Evolutionary conservation across 2,113 vertebrate genomes (phyloP), one percentile per base, ranked within the genome.

Genomic region (Microcebus tavaratra): DNA sequence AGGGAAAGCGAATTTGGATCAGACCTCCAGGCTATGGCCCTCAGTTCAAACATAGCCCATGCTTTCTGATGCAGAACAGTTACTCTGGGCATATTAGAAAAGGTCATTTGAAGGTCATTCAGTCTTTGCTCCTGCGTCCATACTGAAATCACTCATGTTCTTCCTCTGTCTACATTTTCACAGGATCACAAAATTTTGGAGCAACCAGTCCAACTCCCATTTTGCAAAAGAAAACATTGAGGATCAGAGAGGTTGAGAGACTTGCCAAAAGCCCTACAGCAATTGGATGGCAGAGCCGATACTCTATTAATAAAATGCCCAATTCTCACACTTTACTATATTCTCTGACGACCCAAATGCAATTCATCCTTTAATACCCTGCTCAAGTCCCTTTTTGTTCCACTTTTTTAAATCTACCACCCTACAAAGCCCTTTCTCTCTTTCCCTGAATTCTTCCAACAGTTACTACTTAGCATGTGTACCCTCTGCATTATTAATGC

Each of bases 1-100:
- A 80, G 53, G 63, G 73, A 91, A 59, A 90, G 79, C 80, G 88
- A 96, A 80, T 93, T 95, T 1, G 1, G 63, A 87, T 94, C 92
- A 93, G 79, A 86, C 73, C 94, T 92, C 53, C 36, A 72, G 85
- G 45, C 93, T 79, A 70, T 3, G 31, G 55, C 27, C 82, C 36
- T 88, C 61, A 59, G 45, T 76, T 91, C 73, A 95, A 61, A 86
- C 55, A 70, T n/a, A 76, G 79, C 27, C 59, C 34, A 17, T 63
- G 72, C 65, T 82, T 85, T 79, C 94, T 80, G 85, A 85, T 68
- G 61, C 48, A 34, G 55, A 78, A 63, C 65, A 81, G 15, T 88
- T 72, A 89, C 68, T 68, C 42, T 82, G 88, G 78, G 45, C 48
- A 68, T 92, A 79, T 92, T 65, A 70, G 68, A 88, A 80, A 94